Conservation (phyloP, 2,113 vertebrate species). For the Cepphus grylle region DNA sequence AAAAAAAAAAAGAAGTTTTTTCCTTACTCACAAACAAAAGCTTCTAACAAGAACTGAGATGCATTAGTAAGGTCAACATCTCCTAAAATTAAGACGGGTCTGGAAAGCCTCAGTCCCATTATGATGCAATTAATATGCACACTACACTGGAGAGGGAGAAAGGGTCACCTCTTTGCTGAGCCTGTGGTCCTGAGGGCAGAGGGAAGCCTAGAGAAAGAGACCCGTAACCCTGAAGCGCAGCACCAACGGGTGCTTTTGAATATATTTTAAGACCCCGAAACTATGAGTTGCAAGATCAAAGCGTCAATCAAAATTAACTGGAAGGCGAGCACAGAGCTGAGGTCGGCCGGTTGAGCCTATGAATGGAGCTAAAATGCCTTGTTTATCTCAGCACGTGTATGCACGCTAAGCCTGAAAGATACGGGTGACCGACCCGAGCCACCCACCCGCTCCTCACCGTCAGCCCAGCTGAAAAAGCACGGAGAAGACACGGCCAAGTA, state of each 20-base stretch:
- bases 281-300: neutral
- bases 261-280: neutral
- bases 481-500: neutral
- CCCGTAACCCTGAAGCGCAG: neutral
- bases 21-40: neutral
- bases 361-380: constrained; percentile 6
- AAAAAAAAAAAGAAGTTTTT: neutral
- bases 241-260: neutral
- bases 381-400: constrained; percentile 55
- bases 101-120: fast-evolving
- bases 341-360: neutral
- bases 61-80: neutral
- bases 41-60: neutral
- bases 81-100: neutral
- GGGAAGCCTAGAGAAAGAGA: neutral
- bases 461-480: constrained; percentile 48
- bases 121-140: neutral
- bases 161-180: neutral
- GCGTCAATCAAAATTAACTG: neutral
- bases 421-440: neutral
- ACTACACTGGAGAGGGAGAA: neutral
- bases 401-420: neutral
- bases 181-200: neutral
- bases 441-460: neutral
- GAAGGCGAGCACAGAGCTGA: neutral